phyloP scores from a whole-genome alignment of 1,140 invertebrate genomes.

The Nylanderia fulva region DNA sequence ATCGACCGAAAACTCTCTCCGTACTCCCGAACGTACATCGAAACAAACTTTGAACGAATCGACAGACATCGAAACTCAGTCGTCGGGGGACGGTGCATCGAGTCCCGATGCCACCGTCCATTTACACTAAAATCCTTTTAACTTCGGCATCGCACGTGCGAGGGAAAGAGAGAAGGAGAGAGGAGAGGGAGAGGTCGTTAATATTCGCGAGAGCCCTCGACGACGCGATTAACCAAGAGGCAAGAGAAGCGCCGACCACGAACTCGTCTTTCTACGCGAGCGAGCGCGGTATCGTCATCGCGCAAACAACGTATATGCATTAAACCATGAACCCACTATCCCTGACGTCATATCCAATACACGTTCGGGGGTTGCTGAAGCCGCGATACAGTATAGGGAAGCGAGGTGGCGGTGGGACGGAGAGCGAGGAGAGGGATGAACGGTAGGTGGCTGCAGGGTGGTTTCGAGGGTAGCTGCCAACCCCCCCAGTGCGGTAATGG shows the following conservation, averaged over 20 bases:
- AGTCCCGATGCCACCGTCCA: conserved; percentile 48
- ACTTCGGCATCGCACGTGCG: conserved; percentile 43
- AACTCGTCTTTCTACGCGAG: conserved; percentile 73
- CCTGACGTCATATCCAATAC: conserved; percentile 85
- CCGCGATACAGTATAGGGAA: conserved; percentile 45
- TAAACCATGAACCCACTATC: conserved; percentile 83
- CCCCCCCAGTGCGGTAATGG: conserved; percentile 83
- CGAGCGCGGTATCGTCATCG: conserved; percentile 73
- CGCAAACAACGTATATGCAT: conserved; percentile 81
- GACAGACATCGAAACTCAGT: conserved; percentile 60
- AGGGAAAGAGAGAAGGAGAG: background rate
- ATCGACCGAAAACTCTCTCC: conserved; percentile 6
- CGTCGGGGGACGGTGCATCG: conserved; percentile 46
- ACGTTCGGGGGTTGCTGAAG: conserved; percentile 71
- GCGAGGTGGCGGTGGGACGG: conserved; percentile 17
- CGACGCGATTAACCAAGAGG: conserved; percentile 70
- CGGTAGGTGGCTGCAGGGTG: conserved; percentile 72
- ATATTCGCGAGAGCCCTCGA: conserved; percentile 59
- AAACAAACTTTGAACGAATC: conserved; percentile 59
- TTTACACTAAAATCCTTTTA: conserved; percentile 74
- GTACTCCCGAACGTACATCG: conserved; percentile 15
- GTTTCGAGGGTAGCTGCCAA: conserved; percentile 79
- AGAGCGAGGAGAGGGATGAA: conserved; percentile 5
- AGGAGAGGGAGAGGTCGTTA: conserved; percentile 36
- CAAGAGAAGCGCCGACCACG: conserved; percentile 57